phyloP scores from a whole-genome alignment of 2,113 vertebrate species.

The Nibea albiflora region DNA sequence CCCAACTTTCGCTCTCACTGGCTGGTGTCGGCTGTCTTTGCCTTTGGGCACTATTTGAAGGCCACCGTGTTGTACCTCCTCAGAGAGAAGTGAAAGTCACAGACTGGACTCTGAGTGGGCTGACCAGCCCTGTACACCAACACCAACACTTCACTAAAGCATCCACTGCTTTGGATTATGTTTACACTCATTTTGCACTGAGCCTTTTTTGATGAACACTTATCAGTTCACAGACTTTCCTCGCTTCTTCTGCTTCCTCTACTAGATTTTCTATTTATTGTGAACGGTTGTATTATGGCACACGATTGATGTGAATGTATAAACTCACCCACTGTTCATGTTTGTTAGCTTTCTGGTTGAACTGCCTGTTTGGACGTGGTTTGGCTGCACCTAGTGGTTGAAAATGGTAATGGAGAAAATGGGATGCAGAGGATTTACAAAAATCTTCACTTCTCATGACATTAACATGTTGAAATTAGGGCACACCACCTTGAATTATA shows the following conservation, averaged over 20 bases:
- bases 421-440: not conserved
- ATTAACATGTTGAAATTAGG: not conserved
- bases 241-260: constrained; percentile 3
- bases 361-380: not conserved
- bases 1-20: constrained; percentile 91
- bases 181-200: constrained; percentile 80
- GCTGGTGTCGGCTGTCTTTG: constrained; percentile 88
- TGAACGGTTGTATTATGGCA: constrained; percentile 21
- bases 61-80: constrained; percentile 90
- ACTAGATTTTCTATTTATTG: constrained; percentile 59
- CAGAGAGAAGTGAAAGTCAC: constrained; percentile 90
- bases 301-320: constrained; percentile 28
- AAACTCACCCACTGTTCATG: not conserved
- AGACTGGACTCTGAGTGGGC: constrained; percentile 21
- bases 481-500: no score
- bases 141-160: constrained; percentile 35
- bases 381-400: constrained; percentile 40
- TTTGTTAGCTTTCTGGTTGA: constrained; percentile 10
- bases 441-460: not conserved
- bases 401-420: not conserved
- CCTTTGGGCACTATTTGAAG: constrained; percentile 93
- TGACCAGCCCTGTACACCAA: constrained; percentile 13
- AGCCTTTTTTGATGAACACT: constrained; percentile 47
- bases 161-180: constrained; percentile 64
- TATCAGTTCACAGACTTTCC: constrained; percentile 13